Base-by-base conservation (phyloP, 92 coral and sea anemone genomes). In the Umimayanthus kanabou region DNA sequence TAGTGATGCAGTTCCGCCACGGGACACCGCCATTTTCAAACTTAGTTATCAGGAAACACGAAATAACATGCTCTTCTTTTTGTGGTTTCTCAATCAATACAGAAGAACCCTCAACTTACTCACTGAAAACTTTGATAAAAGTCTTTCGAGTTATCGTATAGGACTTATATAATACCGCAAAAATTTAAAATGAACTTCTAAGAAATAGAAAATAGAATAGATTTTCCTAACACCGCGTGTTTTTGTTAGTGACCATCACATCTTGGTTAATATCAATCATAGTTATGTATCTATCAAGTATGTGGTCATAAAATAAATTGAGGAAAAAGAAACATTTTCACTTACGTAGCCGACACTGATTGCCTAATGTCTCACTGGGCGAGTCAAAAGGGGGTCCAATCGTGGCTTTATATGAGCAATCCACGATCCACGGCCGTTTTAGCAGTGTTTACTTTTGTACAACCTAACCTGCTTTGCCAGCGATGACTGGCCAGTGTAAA, bases 321-420 rank as follows among this genome's bases (percentile, higher is more conserved):
- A 83, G 58, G 82, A 83, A 70, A 70, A 57, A 80, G 70, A 80
- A 45, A 22, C 78, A 45, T 70, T 82, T 82, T 83, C 87, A 83
- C 87, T 83, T 83, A 83, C 87, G 77, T 49, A 72, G 87, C 78
- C 77, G 65, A 69, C 78, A 83, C 55, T 45, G 87, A 69, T 83
- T 83, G 64, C 76, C 61, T 82, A 82, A 67, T 67, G 77, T 30
- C 40, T 70, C 77, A 43, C 26, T 43, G 76, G 10, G 86, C 7
- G 72, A 82, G 50, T 42, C 40, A n/a, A 67, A 67, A 29, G 72
- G 53, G 43, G 42, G 23, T 42, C 86, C 76, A 83, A 42, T 45
- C 23, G 13, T 29, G 39, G 61, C 25, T 10, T 57, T 39, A 39
- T 39, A 37, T 23, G 53, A 80, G 73, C 45, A 23, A 29, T 33